Conservation (phyloP, 2,888 invertebrate species). For the Nemoura dubitans region DNA sequence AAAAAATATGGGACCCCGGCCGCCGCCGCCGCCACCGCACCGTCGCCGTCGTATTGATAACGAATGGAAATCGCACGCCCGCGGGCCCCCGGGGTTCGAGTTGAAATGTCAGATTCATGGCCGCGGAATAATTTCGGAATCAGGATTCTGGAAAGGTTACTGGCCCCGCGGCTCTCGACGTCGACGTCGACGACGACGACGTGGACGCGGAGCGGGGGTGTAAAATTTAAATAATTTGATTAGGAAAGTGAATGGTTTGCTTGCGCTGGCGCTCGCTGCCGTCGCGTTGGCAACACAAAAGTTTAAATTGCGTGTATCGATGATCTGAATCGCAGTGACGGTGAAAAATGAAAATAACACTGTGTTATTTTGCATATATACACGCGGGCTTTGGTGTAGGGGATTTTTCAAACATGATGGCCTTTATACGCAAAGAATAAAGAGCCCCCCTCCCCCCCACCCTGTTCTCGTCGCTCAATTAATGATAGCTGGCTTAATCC, state of each 20-base stretch:
- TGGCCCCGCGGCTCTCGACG: neutral
- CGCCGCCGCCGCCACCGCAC: no score
- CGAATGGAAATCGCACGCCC: neutral
- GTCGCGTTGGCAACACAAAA: neutral
- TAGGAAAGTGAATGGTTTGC: neutral
- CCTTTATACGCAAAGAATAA: neutral
- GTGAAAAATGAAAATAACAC: neutral
- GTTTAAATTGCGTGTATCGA: slow-evolving; percentile 7
- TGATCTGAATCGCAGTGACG: neutral
- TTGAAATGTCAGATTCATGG: neutral
- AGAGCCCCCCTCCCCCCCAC: neutral
- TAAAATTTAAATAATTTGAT: slow-evolving; percentile 2
- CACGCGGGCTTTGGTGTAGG: neutral
- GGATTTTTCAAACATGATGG: neutral
- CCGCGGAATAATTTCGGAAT: neutral
- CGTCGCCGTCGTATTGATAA: neutral
- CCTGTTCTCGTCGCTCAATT: neutral
- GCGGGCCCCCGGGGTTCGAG: no score
- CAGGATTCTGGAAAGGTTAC: neutral
- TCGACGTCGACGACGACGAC: neutral
- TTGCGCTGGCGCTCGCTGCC: neutral
- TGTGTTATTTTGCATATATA: neutral
- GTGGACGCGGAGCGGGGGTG: neutral
- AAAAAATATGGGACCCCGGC: neutral
- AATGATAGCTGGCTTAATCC: neutral